phyloP scores from a whole-genome alignment of 2,888 invertebrate genomes.

The Pristionchus entomophagus region DNA sequence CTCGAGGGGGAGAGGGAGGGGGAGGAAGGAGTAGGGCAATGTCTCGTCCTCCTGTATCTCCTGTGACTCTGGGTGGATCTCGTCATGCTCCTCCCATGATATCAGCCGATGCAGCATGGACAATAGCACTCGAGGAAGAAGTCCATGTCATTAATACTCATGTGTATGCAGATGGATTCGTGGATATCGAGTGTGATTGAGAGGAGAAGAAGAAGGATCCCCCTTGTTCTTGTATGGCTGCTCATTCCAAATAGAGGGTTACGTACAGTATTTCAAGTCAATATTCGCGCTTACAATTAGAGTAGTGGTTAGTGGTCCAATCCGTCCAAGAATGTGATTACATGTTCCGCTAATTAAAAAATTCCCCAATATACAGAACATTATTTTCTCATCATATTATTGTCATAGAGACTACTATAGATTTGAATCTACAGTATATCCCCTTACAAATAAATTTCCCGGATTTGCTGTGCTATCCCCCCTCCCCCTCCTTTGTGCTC shows the following conservation, averaged over 20 bases:
- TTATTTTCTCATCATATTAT: neutral
- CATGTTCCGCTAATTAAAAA: neutral
- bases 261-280: neutral
- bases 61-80: slow-evolving; percentile 21
- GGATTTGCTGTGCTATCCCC: no score
- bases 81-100: slow-evolving; percentile 32
- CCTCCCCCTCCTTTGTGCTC: neutral
- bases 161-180: slow-evolving; percentile 24
- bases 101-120: slow-evolving; percentile 10
- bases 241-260: neutral
- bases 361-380: neutral
- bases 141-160: neutral
- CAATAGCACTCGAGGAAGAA: slow-evolving; percentile 37
- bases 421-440: neutral
- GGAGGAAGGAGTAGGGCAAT: neutral
- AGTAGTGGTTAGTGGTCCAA: neutral
- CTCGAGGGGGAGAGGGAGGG: neutral
- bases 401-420: neutral
- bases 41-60: neutral
- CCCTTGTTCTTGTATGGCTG: neutral
- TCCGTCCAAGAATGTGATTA: neutral
- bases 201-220: neutral
- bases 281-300: neutral
- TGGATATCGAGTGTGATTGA: slow-evolving; percentile 30
- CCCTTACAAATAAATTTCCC: neutral